Evolutionary conservation across 2,797 vertebrate species (phyloP).

Genomic region (Eleutherodactylus coqui): DNA sequence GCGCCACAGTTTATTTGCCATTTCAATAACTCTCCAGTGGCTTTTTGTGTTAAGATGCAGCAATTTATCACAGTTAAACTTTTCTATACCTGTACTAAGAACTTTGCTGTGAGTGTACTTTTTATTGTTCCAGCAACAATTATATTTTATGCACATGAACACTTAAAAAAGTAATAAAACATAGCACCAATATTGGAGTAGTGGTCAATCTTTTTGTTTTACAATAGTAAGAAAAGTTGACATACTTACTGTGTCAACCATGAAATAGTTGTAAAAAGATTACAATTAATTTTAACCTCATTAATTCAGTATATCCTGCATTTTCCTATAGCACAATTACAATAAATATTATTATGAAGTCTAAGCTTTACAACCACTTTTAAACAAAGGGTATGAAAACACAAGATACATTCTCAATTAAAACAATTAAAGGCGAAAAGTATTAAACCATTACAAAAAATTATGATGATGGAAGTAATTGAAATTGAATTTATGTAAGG

Average conservation of each 20-base stretch:
- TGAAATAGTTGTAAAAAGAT: not conserved
- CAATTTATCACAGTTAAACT: too few relatives aligned
- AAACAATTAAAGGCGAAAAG: conserved; percentile 19
- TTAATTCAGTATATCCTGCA: not conserved
- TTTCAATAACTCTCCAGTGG: too few relatives aligned
- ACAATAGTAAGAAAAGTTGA: not conserved
- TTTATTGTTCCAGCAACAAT: too few relatives aligned
- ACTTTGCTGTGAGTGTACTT: too few relatives aligned
- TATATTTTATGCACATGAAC: too few relatives aligned
- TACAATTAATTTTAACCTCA: not conserved
- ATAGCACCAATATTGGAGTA: too few relatives aligned
- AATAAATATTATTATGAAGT: not conserved
- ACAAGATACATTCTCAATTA: not conserved
- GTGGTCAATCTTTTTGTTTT: too few relatives aligned
- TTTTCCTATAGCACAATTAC: not conserved
- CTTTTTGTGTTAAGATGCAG: too few relatives aligned
- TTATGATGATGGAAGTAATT: not conserved
- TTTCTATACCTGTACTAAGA: too few relatives aligned
- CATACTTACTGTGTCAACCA: not conserved
- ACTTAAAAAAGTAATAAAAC: too few relatives aligned
- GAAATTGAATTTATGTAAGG: not conserved
- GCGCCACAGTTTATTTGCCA: too few relatives aligned
- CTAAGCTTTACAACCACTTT: not conserved
- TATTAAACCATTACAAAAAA: conserved; percentile 12
- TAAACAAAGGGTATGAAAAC: not conserved